Evolutionary conservation across 2,888 invertebrate species (phyloP).

Genomic region (Pyrochroa serraticornis): DNA sequence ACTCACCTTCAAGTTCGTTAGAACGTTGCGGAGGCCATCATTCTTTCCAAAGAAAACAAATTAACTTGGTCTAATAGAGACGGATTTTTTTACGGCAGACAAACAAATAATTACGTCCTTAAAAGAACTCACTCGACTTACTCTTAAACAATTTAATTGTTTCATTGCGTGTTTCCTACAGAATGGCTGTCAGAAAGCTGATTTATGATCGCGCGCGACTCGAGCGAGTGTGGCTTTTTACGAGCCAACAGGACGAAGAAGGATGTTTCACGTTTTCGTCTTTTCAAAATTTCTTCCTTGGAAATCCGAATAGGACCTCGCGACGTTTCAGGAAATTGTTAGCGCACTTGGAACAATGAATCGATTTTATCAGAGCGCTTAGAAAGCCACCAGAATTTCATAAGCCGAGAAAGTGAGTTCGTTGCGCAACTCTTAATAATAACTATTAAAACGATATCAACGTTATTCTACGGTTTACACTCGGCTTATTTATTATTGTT

Average conservation of each 20-base stretch:
- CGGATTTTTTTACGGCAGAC: constrained; percentile 14
- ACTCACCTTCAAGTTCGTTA: no score
- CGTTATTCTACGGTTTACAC: constrained; percentile 33
- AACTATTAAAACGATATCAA: constrained; percentile 41
- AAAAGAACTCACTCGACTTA: constrained; percentile 30
- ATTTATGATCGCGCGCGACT: constrained; percentile 28
- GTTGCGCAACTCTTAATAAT: constrained; percentile 41
- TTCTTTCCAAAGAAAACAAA: constrained; percentile 9
- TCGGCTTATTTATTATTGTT: constrained; percentile 41
- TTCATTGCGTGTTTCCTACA: constrained; percentile 38
- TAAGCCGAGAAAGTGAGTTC: constrained; percentile 38
- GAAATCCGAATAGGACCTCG: no score
- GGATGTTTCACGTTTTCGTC: no score
- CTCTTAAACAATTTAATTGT: constrained; percentile 38
- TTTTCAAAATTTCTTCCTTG: no score
- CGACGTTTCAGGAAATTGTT: constrained; percentile 5
- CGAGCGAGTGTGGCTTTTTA: constrained; percentile 7
- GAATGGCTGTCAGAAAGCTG: constrained; percentile 33
- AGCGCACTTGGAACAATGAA: constrained; percentile 9
- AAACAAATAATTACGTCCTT: constrained; percentile 26
- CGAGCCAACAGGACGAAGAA: background rate
- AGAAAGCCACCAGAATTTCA: constrained; percentile 42
- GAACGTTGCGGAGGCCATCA: no score
- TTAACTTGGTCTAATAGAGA: constrained; percentile 20
- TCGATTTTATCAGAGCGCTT: constrained; percentile 28